Percentiles rank a stretch among this genome's conserved stretches.
phyloP scores from a whole-genome alignment of 2,888 invertebrate genomes.

The Drosophila eohydei region DNA sequence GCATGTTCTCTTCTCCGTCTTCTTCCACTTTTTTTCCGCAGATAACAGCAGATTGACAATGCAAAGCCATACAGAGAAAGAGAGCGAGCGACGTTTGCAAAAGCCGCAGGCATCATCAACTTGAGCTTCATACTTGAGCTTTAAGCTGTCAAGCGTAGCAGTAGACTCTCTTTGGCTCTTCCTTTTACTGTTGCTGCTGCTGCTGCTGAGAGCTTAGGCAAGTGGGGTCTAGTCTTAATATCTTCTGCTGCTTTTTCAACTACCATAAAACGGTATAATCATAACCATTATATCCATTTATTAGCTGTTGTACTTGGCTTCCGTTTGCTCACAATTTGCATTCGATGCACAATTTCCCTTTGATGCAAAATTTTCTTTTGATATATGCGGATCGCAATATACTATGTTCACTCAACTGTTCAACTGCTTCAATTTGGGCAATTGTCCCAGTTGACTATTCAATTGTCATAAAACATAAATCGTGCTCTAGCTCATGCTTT shows the following conservation, averaged over 20 bases:
- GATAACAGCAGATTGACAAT: conserved; percentile 58
- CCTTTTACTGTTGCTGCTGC: not conserved
- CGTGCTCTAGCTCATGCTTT: not conserved
- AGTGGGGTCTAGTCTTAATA: not conserved
- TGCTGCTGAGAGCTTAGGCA: not conserved
- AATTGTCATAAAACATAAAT: not conserved
- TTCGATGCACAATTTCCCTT: not conserved
- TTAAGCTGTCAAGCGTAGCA: conserved; percentile 35
- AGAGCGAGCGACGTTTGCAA: conserved; percentile 9
- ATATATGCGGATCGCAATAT: not conserved
- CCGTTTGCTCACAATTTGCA: not conserved
- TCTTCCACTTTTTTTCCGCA: not conserved
- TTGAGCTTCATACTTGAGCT: conserved; percentile 36
- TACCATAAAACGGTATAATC: not conserved
- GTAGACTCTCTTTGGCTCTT: conserved; percentile 20
- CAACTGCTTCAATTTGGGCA: not conserved
- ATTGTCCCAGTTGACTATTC: not conserved
- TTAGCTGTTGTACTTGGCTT: not conserved
- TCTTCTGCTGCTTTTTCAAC: not conserved
- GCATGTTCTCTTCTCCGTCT: not conserved
- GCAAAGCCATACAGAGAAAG: conserved; percentile 33
- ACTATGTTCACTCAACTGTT: not conserved
- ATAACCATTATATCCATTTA: not conserved
- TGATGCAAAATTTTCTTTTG: not conserved
- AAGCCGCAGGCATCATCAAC: conserved; percentile 34